These are phyloP conservation scores for Peromyscus attwateri DNA, from an alignment of 2,797 vertebrate species.

Conservation along the genomic window DNA sequence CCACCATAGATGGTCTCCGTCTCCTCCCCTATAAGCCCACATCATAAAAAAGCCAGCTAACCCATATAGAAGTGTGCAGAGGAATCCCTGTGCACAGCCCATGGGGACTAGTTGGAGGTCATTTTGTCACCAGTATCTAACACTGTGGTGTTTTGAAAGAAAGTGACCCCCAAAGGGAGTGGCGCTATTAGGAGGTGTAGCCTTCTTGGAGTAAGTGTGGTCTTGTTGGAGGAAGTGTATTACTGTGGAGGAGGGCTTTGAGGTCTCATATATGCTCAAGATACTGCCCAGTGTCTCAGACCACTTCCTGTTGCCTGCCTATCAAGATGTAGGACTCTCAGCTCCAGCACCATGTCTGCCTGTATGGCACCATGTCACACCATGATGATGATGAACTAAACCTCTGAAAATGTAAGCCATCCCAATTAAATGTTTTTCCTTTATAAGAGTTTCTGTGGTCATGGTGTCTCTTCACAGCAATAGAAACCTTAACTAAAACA, in stretches of 20 bases:
- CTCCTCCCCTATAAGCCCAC: background rate
- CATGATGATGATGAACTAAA: background rate
- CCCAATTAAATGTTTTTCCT: background rate
- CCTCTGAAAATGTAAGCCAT: background rate
- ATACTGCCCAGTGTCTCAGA: background rate
- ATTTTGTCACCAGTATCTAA: background rate
- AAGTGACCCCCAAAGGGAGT: background rate
- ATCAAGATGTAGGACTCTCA: background rate
- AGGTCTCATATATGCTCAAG: background rate
- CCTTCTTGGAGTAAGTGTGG: background rate
- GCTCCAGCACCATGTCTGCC: background rate
- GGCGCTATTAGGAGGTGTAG: background rate
- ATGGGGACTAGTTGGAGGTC: background rate
- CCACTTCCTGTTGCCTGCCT: background rate
- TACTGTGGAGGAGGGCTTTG: background rate
- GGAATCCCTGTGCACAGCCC: background rate
- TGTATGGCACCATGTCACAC: background rate
- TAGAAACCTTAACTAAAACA: background rate
- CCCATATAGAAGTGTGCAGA: background rate
- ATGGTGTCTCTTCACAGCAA: background rate
- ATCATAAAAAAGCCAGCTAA: background rate
- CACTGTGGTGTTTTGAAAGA: background rate
- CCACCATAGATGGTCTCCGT: background rate
- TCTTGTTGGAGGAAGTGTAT: background rate
- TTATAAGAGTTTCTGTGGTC: background rate